Base-by-base conservation (phyloP, 64 coral and sea anemone species). In the Montipora efflorescens region DNA sequence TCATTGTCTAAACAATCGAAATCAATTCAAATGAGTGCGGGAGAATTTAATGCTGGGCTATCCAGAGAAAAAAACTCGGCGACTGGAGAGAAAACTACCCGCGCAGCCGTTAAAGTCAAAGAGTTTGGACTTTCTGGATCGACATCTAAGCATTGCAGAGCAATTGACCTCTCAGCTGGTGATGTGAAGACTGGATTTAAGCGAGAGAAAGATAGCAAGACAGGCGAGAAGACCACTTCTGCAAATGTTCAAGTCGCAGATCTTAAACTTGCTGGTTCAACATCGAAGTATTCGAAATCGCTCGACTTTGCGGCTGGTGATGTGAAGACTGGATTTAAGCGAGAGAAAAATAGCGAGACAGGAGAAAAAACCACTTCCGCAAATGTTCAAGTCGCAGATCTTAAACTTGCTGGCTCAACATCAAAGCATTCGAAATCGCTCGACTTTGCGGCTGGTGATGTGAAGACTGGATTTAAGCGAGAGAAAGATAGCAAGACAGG, bases 131-230 rank as follows among this genome's bases (percentile, higher is more conserved):
- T 87, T 78, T 36, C 45, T 78, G 83, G 61, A 7, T 87, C 83
- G 46, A 87, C 58, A 67, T 87, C 83, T 0, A 70, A 87, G 48
- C 7, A 87, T 69, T 66, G 59, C 0, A 69, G 47, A 87, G 22
- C 83, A 10, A 7, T 87, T 19, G 83, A 71, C 44, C 46, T 87
- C 7, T 14, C 25, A 16, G 59, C 62, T 67, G 83, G 64, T 46
- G 83, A 87, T 69, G 5, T 87, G 25, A n/a, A 87, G 8, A 87
- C 83, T 87, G 61, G 48, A 87, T 69, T 71, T 36, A 87, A 68
- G 18, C 61, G 11, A 87, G 83, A 87, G 68, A 87, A 36, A 6
- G 19, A 87, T 11, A 18, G 25, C 9, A 46, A 66, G 2, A 87
- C 59, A 87, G 83, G 83, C 25, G 19, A 87, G 9, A 69, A 45